Conservation (phyloP, 2,888 invertebrate genomes). For the Eupeodes latifasciatus region DNA sequence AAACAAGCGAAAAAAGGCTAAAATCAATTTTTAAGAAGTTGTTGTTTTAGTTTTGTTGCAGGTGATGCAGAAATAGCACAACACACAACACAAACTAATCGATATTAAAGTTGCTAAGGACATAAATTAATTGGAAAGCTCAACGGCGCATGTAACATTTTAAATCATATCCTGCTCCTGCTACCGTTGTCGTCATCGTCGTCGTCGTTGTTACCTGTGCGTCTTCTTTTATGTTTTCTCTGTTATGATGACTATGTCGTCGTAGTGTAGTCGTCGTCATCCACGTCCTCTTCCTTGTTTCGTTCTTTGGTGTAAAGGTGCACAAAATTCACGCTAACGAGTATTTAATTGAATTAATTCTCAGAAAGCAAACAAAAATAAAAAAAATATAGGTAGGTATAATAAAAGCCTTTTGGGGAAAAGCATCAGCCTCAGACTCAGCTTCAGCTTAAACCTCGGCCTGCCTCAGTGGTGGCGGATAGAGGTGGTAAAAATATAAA, state of each 20-base stretch:
- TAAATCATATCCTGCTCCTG: constrained; percentile 24
- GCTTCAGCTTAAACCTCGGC: too few relatives aligned
- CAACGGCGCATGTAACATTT: constrained; percentile 44
- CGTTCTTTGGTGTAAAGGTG: not conserved
- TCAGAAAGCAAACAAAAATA: constrained; percentile 2
- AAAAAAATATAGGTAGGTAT: not conserved
- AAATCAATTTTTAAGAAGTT: constrained; percentile 16
- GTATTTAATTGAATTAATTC: constrained; percentile 31
- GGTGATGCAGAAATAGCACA: constrained; percentile 15
- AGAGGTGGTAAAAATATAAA: not conserved
- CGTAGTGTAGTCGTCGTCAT: not conserved
- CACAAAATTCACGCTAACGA: constrained; percentile 34
- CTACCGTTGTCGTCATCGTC: not conserved
- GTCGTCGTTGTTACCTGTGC: not conserved
- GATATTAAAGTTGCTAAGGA: constrained; percentile 43
- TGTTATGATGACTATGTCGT: not conserved
- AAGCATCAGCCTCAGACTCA: too few relatives aligned
- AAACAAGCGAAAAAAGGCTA: not conserved
- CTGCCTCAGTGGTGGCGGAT: too few relatives aligned
- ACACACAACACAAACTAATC: constrained; percentile 16
- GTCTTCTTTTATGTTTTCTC: constrained; percentile 4
- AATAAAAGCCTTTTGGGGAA: constrained; percentile 20
- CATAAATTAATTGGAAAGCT: constrained; percentile 42
- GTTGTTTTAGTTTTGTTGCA: not conserved
- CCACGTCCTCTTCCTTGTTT: not conserved